A percentile compares a stretch with the other conserved stretches of the same genome.
Conservation (phyloP, 1,140 invertebrate species). For the Pogonognathellus flavescens region DNA sequence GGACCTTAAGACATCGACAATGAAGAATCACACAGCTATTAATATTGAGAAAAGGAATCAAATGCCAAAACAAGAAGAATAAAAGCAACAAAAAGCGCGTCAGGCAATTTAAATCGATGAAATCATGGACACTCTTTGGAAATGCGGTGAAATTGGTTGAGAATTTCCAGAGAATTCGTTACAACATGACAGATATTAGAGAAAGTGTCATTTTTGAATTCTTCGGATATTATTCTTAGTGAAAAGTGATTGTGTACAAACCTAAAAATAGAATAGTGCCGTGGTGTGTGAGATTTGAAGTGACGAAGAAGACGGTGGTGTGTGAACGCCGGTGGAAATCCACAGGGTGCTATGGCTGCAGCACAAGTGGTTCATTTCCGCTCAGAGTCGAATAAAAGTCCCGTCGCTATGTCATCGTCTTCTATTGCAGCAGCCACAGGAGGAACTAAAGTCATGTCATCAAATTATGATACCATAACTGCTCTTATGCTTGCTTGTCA, state of each 20-base stretch:
- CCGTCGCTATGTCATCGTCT: slow-evolving; percentile 1
- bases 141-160: no score
- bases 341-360: slow-evolving; percentile 25
- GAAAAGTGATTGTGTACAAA: not conserved
- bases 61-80: not conserved
- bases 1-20: not conserved
- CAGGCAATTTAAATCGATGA: not conserved
- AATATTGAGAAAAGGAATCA: no score
- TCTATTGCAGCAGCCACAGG: not conserved
- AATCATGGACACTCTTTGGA: no score
- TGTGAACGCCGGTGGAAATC: not conserved
- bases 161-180: no score
- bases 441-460: slow-evolving; percentile 12
- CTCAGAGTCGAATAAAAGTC: slow-evolving; percentile 36
- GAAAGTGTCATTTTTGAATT: not conserved
- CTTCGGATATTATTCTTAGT: not conserved
- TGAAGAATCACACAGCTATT: no score
- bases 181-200: no score
- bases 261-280: not conserved
- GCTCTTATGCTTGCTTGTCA: slow-evolving; percentile 72
- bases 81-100: not conserved
- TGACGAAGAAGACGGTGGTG: not conserved
- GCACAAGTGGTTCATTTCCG: slow-evolving; percentile 36
- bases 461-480: slow-evolving; percentile 20
- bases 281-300: not conserved